These are phyloP conservation scores for Oreortyx pictus DNA, from an alignment of 2,797 vertebrate genomes.

Conservation along the genomic window DNA sequence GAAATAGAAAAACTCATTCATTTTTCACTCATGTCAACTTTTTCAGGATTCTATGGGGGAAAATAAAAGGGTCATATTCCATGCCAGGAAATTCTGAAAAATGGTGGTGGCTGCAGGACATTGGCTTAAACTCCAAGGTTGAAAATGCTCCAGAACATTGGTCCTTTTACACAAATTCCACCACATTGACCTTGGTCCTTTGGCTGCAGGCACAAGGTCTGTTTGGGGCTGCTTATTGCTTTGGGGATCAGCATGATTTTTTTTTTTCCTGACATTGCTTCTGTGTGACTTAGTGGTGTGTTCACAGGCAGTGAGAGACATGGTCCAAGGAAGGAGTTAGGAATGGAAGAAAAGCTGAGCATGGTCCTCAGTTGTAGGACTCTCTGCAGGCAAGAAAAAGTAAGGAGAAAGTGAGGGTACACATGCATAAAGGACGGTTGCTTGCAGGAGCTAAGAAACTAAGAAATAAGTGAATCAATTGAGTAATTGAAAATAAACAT, in stretches of 20 bases:
- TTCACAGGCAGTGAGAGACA: background rate
- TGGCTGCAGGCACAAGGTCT: background rate
- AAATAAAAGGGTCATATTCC: background rate
- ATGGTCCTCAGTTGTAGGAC: background rate
- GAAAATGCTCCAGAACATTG: rapidly evolving
- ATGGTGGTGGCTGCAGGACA: background rate
- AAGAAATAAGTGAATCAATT: background rate
- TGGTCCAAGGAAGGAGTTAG: rapidly evolving
- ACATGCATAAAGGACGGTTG: background rate
- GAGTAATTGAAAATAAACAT: background rate
- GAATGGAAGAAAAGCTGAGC: rapidly evolving
- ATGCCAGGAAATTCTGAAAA: background rate
- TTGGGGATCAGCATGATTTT: background rate
- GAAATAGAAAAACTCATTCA: background rate
- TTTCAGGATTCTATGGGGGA: background rate
- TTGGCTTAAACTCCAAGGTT: background rate
- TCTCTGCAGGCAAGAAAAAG: background rate
- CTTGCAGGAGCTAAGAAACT: background rate
- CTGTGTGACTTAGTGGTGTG: background rate
- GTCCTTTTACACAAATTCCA: background rate
- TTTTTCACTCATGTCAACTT: background rate
- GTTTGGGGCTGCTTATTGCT: background rate
- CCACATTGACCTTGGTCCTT: background rate
- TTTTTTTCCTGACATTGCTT: background rate
- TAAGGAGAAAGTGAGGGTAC: background rate